Evolutionary conservation across 2,797 vertebrate genomes (phyloP), one percentile per base, ranked within the genome.

Genomic region (Tiaroga cobitis): DNA sequence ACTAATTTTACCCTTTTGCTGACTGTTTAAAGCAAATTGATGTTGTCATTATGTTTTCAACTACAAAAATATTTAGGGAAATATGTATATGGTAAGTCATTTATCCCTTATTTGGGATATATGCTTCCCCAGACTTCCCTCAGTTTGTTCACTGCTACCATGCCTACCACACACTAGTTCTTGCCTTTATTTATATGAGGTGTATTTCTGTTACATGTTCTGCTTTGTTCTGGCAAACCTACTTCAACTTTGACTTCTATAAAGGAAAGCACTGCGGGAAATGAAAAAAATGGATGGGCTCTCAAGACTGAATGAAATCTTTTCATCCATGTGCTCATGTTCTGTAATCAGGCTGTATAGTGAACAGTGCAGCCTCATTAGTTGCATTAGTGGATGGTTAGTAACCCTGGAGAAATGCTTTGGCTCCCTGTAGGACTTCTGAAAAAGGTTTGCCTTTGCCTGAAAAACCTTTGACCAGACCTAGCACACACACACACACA

Each of bases 351-450:
- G 46, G 32, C 54, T 56, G 75, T 80, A 67, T 68, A 73, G n/a
- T 80, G 63, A 63, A 73, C 68, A 73, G 37, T 24, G 49, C 39
- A 89, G 86, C 77, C 90, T 94, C 93, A 93, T 94, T 94, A 94
- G 90, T 89, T 91, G 89, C 92, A 94, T 93, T 93, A 94, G 90
- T 83, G 91, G 89, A 86, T 91, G 89, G 89, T 93, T 92, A 93
- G 87, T 92, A 91, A 90, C 83, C 87, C 65, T 86, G 79, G 56
- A 83, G 69, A 74, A 83, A 83, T 70, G 63, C 41, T 32, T 59
- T 67, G 46, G 68, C 67, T 83, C 83, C 51, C 68, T 83, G 61
- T 39, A 46, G 77, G 67, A 75, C 56, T 68, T 68, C 75, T 54
- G 54, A 61, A 61, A 63, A 63, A 81, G 43, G 75, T 74, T 43